Percentiles rank a stretch among this genome's conserved stretches.
These are phyloP conservation scores for Psettodes erumei DNA, from an alignment of 2,113 vertebrate species.

Conservation along the genomic window DNA sequence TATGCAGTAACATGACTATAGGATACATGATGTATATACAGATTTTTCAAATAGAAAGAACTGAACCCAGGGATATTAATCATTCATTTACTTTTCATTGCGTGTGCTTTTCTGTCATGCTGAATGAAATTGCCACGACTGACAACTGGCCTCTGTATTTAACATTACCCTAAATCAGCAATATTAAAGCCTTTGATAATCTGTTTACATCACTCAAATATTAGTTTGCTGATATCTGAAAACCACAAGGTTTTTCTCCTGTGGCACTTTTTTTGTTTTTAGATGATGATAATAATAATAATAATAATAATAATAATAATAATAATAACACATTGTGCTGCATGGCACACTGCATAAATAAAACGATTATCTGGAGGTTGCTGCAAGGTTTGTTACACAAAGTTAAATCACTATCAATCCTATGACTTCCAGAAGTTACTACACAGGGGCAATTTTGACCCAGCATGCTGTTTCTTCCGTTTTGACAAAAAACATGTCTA, in stretches of 20 bases:
- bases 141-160: neutral
- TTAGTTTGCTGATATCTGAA: neutral
- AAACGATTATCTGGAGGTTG: neutral
- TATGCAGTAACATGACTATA: neutral
- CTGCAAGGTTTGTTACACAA: neutral
- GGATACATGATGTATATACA: neutral
- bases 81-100: neutral
- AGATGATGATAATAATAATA: neutral
- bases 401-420: neutral
- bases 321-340: constrained; percentile 2
- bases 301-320: neutral
- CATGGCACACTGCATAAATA: neutral
- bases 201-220: neutral
- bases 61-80: neutral
- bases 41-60: neutral
- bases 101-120: neutral
- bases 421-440: neutral
- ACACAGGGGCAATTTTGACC: neutral
- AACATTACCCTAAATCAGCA: neutral
- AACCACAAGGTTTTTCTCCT: neutral
- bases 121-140: neutral
- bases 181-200: neutral
- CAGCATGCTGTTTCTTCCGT: neutral
- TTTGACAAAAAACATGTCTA: neutral
- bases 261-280: too few relatives aligned